These are phyloP conservation scores for Oxyruncus cristatus DNA, from an alignment of 2,113 vertebrate genomes.

Conservation along the genomic window DNA sequence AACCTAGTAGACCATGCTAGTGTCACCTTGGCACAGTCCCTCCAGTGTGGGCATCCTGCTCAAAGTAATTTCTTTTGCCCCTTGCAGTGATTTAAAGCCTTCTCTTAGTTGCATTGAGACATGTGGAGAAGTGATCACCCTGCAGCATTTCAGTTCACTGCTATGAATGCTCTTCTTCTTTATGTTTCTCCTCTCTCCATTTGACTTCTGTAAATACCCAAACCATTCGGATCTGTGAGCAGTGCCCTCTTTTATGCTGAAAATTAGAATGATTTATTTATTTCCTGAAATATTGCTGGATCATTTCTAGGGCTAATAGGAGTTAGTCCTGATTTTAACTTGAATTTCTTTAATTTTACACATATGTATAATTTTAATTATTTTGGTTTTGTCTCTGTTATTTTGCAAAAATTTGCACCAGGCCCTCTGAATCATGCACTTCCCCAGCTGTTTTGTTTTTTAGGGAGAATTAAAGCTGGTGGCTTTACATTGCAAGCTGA, in stretches of 20 bases:
- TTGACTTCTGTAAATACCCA: not conserved
- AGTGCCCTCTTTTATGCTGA: not conserved
- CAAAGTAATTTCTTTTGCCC: not conserved
- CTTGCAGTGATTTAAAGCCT: not conserved
- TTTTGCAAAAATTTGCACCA: slow-evolving; percentile 62
- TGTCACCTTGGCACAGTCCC: too few species aligned
- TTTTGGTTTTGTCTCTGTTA: not conserved
- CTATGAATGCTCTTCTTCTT: not conserved
- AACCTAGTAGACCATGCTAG: not conserved
- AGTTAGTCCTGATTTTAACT: slow-evolving; percentile 66
- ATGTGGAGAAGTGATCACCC: not conserved
- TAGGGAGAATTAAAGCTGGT: not conserved
- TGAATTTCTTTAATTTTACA: slow-evolving; percentile 54
- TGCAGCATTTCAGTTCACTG: not conserved
- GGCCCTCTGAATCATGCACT: not conserved
- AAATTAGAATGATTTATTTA: slow-evolving; percentile 6
- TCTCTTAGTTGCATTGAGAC: not conserved
- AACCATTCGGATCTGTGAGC: not conserved
- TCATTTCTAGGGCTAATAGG: not conserved
- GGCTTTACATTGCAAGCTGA: slow-evolving; percentile 5
- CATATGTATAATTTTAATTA: not conserved
- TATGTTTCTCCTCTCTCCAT: not conserved
- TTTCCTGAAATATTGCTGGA: not conserved
- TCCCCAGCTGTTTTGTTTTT: not conserved
- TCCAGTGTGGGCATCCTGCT: not conserved